phyloP scores from a whole-genome alignment of 2,888 invertebrate species.

The Stramonita haemastoma region DNA sequence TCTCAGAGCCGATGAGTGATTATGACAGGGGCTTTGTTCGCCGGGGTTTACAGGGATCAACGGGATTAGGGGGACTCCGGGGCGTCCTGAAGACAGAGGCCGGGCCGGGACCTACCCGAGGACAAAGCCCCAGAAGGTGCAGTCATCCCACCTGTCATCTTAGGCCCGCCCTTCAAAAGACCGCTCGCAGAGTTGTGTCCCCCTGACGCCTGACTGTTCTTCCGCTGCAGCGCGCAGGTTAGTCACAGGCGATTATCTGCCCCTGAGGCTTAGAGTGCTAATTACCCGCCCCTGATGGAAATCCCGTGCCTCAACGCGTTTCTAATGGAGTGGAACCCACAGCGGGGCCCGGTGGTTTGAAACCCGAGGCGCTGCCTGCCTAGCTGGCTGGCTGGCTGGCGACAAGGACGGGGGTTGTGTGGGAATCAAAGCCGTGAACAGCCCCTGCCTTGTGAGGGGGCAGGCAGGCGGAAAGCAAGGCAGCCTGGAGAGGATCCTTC shows the following conservation, averaged over 20 bases:
- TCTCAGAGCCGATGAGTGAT: not conserved
- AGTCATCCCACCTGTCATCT: constrained; percentile 22
- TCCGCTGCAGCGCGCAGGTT: constrained; percentile 27
- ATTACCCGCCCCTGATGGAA: constrained; percentile 37
- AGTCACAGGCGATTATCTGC: constrained; percentile 40
- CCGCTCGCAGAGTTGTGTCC: constrained; percentile 35
- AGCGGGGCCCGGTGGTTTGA: not conserved
- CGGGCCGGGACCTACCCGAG: not conserved
- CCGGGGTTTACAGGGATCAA: not conserved
- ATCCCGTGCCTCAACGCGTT: constrained; percentile 30
- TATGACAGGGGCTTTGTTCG: not conserved
- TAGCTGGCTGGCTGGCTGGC: not conserved
- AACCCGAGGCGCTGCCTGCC: constrained; percentile 8
- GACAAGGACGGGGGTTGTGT: not conserved
- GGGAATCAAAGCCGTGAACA: constrained; percentile 4
- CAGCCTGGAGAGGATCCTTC: constrained; percentile 24
- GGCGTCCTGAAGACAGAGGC: not conserved
- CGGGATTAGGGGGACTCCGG: not conserved
- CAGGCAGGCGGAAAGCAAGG: constrained; percentile 7
- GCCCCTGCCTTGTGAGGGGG: not conserved
- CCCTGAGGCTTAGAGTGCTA: constrained; percentile 31
- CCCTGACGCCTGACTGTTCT: constrained; percentile 31
- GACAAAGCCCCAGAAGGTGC: constrained; percentile 30
- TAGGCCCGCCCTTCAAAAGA: constrained; percentile 1
- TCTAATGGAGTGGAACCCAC: constrained; percentile 32